Conservation (phyloP, 2,113 vertebrate species). For the Brienomyrus longianalis region DNA sequence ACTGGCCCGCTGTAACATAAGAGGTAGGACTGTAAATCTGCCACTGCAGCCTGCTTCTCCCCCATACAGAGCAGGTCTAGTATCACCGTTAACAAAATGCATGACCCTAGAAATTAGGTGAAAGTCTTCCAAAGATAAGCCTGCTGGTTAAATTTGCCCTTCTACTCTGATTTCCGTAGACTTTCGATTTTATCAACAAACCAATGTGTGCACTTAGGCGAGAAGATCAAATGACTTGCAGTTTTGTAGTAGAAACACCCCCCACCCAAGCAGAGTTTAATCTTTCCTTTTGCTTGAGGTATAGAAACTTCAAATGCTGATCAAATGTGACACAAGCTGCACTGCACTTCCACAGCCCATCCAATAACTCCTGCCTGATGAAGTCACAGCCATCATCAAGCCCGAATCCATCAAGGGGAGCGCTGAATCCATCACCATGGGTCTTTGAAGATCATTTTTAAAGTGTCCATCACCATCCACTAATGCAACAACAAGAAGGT, state of each 20-base stretch:
- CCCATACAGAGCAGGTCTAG: background rate
- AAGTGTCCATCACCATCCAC: background rate
- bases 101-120: background rate
- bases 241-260: background rate
- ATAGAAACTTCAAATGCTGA: background rate
- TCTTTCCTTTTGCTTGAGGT: background rate
- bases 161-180: background rate
- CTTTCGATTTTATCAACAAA: constrained; percentile 1
- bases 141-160: background rate
- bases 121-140: background rate
- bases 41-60: background rate
- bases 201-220: background rate
- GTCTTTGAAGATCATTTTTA: background rate
- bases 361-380: background rate
- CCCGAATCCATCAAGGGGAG: background rate
- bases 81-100: background rate
- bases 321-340: background rate
- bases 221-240: background rate
- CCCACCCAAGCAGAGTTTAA: background rate
- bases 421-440: background rate
- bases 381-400: background rate
- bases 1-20: background rate
- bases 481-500: background rate
- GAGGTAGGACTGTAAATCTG: background rate
- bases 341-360: background rate